These are phyloP conservation scores for Amyelois transitella DNA, from an alignment of 1,140 invertebrate species.

Conservation along the genomic window DNA sequence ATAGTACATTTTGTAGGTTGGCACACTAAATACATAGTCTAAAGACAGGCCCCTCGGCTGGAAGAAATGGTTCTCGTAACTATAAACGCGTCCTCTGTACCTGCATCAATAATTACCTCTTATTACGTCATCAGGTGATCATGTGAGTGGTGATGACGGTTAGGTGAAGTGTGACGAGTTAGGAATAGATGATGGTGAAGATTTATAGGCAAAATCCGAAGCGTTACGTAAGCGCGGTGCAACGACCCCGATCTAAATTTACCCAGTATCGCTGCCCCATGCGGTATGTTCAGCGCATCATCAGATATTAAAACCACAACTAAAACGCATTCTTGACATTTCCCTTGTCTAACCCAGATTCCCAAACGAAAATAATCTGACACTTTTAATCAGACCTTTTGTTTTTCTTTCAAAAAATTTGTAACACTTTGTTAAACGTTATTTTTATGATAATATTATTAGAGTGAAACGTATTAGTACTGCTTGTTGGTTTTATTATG, in stretches of 20 bases:
- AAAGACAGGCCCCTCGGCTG: slow-evolving; percentile 57
- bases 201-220: slow-evolving; percentile 7
- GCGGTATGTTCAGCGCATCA: slow-evolving; percentile 39
- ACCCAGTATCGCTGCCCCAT: slow-evolving; percentile 36
- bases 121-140: slow-evolving; percentile 41
- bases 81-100: slow-evolving; percentile 72
- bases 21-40: slow-evolving; percentile 70
- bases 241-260: slow-evolving; percentile 56
- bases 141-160: slow-evolving; percentile 9
- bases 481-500: slow-evolving; percentile 2
- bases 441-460: slow-evolving; percentile 6
- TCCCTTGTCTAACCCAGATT: slow-evolving; percentile 22
- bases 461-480: slow-evolving; percentile 6
- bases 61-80: slow-evolving; percentile 73
- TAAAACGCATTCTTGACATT: slow-evolving; percentile 60
- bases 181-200: not conserved
- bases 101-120: slow-evolving; percentile 60
- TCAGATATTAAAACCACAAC: slow-evolving; percentile 22
- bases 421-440: slow-evolving; percentile 5
- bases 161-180: slow-evolving; percentile 9
- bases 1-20: slow-evolving; percentile 70
- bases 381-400: slow-evolving; percentile 10
- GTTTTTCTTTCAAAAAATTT: slow-evolving; percentile 6
- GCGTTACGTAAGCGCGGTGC: slow-evolving; percentile 48
- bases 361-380: slow-evolving; percentile 9